A percentile compares a stretch with the other conserved stretches of the same genome.
Evolutionary conservation across 2,113 vertebrate species (phyloP).

Genomic region (Hiodon tergisus): DNA sequence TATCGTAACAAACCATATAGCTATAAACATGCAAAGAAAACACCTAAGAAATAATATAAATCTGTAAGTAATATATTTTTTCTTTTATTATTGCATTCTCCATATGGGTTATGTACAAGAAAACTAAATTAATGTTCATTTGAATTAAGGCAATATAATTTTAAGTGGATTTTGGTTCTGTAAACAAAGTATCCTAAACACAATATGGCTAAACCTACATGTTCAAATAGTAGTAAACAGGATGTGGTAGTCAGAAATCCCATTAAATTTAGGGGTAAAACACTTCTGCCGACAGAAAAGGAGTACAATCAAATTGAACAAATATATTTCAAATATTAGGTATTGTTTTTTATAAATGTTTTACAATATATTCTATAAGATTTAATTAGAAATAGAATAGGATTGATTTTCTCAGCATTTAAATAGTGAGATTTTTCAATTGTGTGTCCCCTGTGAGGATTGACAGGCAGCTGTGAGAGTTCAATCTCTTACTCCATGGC

Average conservation of each 20-base stretch:
- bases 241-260: background rate
- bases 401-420: background rate
- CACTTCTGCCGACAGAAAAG: background rate
- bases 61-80: slow-evolving; percentile 2
- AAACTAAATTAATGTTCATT: background rate
- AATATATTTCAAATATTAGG: slow-evolving; percentile 16
- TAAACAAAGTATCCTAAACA: slow-evolving; percentile 6
- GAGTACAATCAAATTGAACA: slow-evolving; percentile 5
- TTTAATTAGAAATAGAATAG: background rate
- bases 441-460: background rate
- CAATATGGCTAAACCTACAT: background rate
- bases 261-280: background rate
- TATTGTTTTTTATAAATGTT: slow-evolving; percentile 16
- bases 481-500: too few species aligned
- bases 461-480: too few species aligned
- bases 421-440: background rate
- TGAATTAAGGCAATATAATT: slow-evolving; percentile 20
- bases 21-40: background rate
- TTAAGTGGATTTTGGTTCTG: background rate
- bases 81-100: slow-evolving; percentile 20
- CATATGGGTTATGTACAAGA: slow-evolving; percentile 6
- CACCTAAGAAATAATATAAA: background rate
- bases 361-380: slow-evolving; percentile 3
- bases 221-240: slow-evolving; percentile 18
- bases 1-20: background rate